These are phyloP conservation scores for Phrynosoma platyrhinos DNA, from an alignment of 2,113 vertebrate genomes.

Conservation along the genomic window DNA sequence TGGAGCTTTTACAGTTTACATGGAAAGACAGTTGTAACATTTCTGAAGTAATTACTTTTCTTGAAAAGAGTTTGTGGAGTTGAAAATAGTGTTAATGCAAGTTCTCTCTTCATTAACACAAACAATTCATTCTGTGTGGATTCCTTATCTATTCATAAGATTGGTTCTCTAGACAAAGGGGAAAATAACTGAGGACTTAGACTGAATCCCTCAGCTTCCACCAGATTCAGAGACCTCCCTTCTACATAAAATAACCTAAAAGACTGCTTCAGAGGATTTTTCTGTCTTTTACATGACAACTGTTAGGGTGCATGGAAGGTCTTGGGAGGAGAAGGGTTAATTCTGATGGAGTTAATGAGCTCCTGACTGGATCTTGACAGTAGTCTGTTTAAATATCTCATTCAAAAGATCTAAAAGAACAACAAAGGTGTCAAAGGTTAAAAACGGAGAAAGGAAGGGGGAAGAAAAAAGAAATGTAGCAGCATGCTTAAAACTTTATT, in stretches of 20 bases:
- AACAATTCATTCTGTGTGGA: conserved; percentile 45
- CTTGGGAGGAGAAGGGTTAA: too few relatives aligned
- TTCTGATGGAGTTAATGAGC: too few relatives aligned
- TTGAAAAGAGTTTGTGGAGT: background rate
- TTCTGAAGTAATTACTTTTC: conserved; percentile 60
- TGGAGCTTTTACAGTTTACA: conserved; percentile 37
- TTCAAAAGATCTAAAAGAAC: conserved; percentile 19
- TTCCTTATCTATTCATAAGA: conserved; percentile 48
- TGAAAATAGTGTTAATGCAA: conserved; percentile 40
- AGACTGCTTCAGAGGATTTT: too few relatives aligned
- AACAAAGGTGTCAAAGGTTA: background rate
- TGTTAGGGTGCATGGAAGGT: too few relatives aligned
- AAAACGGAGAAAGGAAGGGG: background rate
- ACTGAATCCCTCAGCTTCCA: too few relatives aligned
- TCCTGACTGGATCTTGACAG: too few relatives aligned
- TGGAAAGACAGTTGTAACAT: conserved; percentile 29
- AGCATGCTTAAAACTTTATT: too few relatives aligned
- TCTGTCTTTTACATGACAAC: too few relatives aligned
- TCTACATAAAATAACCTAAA: too few relatives aligned
- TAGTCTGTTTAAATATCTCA: conserved; percentile 34
- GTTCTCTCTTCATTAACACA: conserved; percentile 54
- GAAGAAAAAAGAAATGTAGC: background rate
- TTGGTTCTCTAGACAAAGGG: conserved; percentile 44
- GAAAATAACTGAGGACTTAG: too few relatives aligned
- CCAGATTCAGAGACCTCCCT: too few relatives aligned